A percentile compares a stretch with the other conserved stretches of the same genome.
Evolutionary conservation across 2,797 vertebrate species (phyloP).

Genomic region (Pempheris klunzingeri): DNA sequence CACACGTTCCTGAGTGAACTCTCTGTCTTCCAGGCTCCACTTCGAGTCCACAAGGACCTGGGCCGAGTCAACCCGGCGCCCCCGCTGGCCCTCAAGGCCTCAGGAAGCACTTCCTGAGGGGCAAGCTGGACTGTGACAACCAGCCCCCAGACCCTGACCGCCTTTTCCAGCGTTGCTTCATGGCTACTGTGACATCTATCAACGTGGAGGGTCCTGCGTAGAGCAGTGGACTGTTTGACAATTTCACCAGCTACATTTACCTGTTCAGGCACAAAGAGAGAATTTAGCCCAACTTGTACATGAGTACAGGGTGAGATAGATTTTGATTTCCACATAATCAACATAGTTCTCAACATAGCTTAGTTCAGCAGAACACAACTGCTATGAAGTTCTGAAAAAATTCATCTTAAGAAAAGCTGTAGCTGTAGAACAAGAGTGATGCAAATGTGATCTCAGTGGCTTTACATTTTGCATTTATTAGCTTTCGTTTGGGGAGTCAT

Average conservation of each 20-base stretch:
- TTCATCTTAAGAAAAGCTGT: background rate
- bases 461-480: background rate
- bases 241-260: background rate
- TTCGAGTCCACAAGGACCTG: conserved; percentile 65
- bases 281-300: too few relatives aligned
- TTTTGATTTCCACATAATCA: background rate
- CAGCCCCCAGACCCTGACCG: conserved; percentile 78
- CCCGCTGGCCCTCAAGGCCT: conserved; percentile 73
- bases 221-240: conserved; percentile 1
- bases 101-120: conserved; percentile 81
- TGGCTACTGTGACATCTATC: conserved; percentile 79
- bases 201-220: conserved; percentile 80
- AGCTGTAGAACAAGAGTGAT: background rate
- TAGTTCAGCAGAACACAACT: background rate
- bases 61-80: conserved; percentile 49
- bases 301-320: background rate
- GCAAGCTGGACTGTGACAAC: conserved; percentile 83
- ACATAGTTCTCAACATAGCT: background rate
- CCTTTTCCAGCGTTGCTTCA: conserved; percentile 86
- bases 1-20: background rate
- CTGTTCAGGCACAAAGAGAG: too few relatives aligned
- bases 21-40: conserved; percentile 34
- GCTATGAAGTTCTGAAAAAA: background rate
- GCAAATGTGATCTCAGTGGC: background rate
- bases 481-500: background rate